phyloP scores from a whole-genome alignment of 2,113 vertebrate species.

The Orycteropus afer region DNA sequence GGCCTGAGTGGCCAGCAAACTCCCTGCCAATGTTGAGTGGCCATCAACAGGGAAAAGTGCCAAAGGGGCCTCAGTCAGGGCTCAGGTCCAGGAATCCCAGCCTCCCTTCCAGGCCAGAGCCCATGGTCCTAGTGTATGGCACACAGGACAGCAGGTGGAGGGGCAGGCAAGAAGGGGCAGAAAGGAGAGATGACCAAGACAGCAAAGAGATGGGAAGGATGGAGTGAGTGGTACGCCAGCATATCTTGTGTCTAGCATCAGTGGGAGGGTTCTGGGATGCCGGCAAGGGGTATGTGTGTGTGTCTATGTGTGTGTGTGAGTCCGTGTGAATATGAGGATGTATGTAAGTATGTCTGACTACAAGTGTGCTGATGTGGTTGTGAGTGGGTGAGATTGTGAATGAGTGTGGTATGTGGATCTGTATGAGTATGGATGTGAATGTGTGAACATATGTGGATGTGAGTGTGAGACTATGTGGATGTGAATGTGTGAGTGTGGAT shows the following conservation, averaged over 20 bases:
- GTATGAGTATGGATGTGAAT: neutral
- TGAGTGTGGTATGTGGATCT: neutral
- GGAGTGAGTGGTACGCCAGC: neutral
- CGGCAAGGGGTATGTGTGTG: too few species aligned
- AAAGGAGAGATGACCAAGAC: neutral
- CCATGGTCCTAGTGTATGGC: neutral
- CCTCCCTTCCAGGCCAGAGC: neutral
- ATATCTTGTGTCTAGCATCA: neutral
- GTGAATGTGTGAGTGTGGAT: neutral
- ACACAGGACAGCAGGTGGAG: neutral
- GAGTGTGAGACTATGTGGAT: neutral
- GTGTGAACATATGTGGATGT: neutral
- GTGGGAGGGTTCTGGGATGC: rapidly evolving
- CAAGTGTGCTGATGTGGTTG: neutral
- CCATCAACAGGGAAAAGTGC: neutral
- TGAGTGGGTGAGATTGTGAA: neutral
- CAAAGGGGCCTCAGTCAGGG: neutral
- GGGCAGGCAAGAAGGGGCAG: neutral
- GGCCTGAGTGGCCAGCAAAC: rapidly evolving
- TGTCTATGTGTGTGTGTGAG: neutral
- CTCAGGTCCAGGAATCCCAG: neutral
- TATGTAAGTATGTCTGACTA: too few species aligned
- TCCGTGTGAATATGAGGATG: neutral
- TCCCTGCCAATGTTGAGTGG: rapidly evolving
- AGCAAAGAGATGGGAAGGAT: neutral